Evolutionary conservation across 2,797 vertebrate genomes (phyloP).

Genomic region (Darevskia mixta): DNA sequence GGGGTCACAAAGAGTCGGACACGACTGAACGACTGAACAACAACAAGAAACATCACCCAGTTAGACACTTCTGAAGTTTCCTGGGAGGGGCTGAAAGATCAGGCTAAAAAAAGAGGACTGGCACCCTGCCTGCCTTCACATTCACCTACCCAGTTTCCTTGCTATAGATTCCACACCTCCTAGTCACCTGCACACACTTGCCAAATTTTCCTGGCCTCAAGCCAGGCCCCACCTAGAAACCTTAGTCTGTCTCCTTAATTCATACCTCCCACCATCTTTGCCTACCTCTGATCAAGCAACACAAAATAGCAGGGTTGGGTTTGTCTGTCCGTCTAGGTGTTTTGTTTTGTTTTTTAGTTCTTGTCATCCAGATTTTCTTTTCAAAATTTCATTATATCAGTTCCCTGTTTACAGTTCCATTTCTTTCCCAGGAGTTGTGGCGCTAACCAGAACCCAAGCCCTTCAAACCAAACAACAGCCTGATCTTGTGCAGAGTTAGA

Average conservation of each 20-base stretch:
- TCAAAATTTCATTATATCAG: background rate
- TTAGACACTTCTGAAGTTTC: background rate
- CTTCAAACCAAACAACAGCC: background rate
- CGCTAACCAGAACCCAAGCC: too few relatives aligned
- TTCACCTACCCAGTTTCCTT: background rate
- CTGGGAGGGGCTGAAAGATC: background rate
- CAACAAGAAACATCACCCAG: background rate
- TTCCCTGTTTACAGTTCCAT: background rate
- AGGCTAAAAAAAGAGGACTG: background rate
- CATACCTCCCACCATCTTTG: background rate
- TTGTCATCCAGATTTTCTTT: background rate
- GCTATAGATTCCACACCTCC: background rate
- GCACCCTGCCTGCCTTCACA: background rate
- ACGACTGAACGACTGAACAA: too few relatives aligned
- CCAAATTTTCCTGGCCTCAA: background rate
- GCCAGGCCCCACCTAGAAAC: slow-evolving; percentile 12
- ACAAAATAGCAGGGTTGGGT: background rate
- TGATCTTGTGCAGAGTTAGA: background rate
- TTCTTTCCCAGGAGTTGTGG: background rate
- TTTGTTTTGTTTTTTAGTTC: background rate
- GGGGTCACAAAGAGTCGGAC: too few relatives aligned
- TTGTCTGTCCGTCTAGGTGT: too few relatives aligned
- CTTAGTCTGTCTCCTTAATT: background rate
- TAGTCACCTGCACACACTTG: background rate
- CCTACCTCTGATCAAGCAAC: background rate